Conservation (phyloP, 2,797 vertebrate species). For the Chelonia mydas region DNA sequence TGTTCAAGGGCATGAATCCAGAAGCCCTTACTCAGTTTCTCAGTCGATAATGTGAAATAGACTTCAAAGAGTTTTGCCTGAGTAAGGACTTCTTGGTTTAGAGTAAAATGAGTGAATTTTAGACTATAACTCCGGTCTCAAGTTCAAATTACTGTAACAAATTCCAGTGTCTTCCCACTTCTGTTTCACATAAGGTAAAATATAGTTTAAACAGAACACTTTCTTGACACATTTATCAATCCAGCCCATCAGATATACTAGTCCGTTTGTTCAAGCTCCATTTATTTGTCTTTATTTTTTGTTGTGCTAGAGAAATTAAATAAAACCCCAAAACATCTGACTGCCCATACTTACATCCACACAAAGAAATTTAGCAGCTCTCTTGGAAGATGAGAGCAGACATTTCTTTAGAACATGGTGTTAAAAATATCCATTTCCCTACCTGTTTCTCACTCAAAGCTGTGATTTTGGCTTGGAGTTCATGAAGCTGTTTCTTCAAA, state of each 20-base stretch:
- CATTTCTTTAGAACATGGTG: slow-evolving; percentile 72
- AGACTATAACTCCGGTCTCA: not conserved
- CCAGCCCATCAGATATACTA: not conserved
- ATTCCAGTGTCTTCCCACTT: not conserved
- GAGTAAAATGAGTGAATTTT: not conserved
- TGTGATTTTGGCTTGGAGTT: slow-evolving; percentile 99
- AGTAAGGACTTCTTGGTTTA: not conserved
- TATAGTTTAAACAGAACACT: not conserved
- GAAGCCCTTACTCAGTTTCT: not conserved
- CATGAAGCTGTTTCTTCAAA: slow-evolving; percentile 99
- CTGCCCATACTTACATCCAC: slow-evolving; percentile 75
- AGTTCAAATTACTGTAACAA: not conserved
- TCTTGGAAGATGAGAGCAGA: slow-evolving; percentile 73
- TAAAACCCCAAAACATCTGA: slow-evolving; percentile 67
- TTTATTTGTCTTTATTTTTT: not conserved
- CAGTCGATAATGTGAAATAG: not conserved
- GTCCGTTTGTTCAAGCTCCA: slow-evolving; percentile 46
- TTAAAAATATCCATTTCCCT: slow-evolving; percentile 79
- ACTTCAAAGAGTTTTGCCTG: not conserved
- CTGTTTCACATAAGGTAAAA: not conserved
- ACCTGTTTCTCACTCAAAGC: slow-evolving; percentile 99
- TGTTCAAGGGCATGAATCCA: not conserved
- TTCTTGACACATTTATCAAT: not conserved
- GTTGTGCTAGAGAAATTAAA: slow-evolving; percentile 64
- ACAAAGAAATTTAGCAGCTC: slow-evolving; percentile 72